Conservation (phyloP, 2,888 invertebrate genomes). For the Platycheirus albimanus region DNA sequence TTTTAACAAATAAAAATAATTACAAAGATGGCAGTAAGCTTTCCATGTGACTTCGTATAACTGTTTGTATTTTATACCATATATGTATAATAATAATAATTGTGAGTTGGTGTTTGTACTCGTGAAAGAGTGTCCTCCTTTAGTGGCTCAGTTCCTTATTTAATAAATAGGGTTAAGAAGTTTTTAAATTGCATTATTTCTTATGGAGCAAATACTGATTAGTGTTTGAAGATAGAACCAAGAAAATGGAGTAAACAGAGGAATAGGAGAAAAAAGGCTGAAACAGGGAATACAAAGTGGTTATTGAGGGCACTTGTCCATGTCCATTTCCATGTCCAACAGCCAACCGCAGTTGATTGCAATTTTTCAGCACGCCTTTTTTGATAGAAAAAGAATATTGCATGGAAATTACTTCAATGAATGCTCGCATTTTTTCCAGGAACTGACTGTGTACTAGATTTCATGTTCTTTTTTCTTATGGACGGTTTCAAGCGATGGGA, state of each 20-base stretch:
- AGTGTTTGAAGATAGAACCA: constrained; percentile 37
- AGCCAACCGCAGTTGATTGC: constrained; percentile 66
- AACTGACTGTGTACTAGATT: constrained; percentile 8
- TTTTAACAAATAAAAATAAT: constrained; percentile 70
- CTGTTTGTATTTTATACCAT: neutral
- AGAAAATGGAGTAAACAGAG: neutral
- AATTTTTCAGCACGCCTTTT: constrained; percentile 36
- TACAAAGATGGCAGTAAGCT: constrained; percentile 44
- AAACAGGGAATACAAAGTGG: neutral
- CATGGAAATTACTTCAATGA: constrained; percentile 5
- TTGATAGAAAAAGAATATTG: neutral
- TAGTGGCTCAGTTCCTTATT: constrained; percentile 3
- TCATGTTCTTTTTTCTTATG: neutral
- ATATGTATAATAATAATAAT: too few relatives aligned
- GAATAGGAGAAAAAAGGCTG: too few relatives aligned
- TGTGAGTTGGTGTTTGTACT: neutral
- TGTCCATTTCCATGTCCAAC: constrained; percentile 43
- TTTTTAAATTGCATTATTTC: constrained; percentile 32
- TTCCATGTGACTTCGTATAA: constrained; percentile 31
- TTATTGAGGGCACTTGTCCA: constrained; percentile 57
- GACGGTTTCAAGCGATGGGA: too few relatives aligned
- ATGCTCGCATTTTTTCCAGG: constrained; percentile 25
- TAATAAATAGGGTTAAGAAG: constrained; percentile 63
- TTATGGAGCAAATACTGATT: constrained; percentile 38
- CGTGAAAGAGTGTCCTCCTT: neutral